Conservation (phyloP, 2,113 vertebrate species). For the Hipposideros armiger region DNA sequence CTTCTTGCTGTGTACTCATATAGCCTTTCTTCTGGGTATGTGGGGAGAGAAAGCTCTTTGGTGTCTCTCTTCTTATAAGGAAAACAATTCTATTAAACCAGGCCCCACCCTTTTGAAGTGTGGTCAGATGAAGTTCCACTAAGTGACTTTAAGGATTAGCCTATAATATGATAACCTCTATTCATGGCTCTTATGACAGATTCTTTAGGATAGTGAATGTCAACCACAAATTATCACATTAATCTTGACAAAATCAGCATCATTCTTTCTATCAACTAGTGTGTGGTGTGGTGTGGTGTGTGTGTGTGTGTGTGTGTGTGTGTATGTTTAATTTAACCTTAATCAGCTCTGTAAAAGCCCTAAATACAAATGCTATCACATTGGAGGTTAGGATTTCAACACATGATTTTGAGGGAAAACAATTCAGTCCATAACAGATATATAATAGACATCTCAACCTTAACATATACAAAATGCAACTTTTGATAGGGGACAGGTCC, state of each 20-base stretch:
- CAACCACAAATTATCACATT: background rate
- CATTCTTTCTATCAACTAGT: background rate
- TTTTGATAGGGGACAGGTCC: background rate
- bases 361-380: background rate
- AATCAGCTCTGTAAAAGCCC: background rate
- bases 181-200: background rate
- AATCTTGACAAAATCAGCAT: constrained; percentile 53
- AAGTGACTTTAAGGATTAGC: background rate
- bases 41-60: background rate
- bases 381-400: background rate
- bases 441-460: background rate
- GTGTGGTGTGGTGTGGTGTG: background rate
- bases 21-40: background rate
- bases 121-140: background rate
- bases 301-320: background rate
- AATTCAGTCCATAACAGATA: background rate
- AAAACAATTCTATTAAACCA: background rate
- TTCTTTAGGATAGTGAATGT: constrained; percentile 22
- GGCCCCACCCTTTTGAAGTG: background rate
- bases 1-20: background rate
- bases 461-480: background rate
- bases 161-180: background rate
- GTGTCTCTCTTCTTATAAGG: background rate
- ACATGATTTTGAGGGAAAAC: background rate
- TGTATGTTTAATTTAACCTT: background rate